Conservation (phyloP, 2,113 vertebrate species). For the Antennarius striatus region DNA sequence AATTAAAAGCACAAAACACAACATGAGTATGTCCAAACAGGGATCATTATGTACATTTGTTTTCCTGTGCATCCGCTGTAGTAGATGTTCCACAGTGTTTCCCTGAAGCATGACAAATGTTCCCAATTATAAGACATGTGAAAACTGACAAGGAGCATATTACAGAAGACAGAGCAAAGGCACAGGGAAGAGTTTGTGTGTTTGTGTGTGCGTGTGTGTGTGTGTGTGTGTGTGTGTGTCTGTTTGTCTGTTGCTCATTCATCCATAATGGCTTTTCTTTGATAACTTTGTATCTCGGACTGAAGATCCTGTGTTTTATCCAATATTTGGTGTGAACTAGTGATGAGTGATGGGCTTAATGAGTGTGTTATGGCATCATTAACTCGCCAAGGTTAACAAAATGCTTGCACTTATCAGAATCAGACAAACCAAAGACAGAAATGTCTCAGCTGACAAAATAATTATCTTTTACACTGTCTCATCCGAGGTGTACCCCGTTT, state of each 20-base stretch:
- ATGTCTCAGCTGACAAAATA: not conserved
- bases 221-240: not conserved
- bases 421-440: constrained; percentile 4
- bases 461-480: too few relatives aligned
- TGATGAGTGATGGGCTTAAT: constrained; percentile 12
- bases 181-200: not conserved
- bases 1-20: constrained; percentile 35
- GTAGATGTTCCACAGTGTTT: constrained; percentile 14
- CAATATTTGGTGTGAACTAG: not conserved
- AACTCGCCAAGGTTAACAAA: not conserved
- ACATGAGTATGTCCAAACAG: constrained; percentile 5
- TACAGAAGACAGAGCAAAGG: not conserved
- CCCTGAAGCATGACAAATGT: constrained; percentile 37
- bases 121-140: constrained; percentile 38
- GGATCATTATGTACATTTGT: constrained; percentile 5
- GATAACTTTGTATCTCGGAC: not conserved
- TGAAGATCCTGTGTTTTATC: constrained; percentile 2
- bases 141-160: constrained; percentile 26
- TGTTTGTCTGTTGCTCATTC: not conserved
- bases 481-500: too few relatives aligned
- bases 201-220: not conserved
- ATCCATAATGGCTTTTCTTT: not conserved
- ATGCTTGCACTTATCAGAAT: not conserved
- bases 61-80: constrained; percentile 10
- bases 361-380: not conserved